A percentile compares a stretch with the other conserved stretches of the same genome.
Evolutionary conservation across 2,888 invertebrate species (phyloP).

Genomic region (Lepidocyrtoides sp.): DNA sequence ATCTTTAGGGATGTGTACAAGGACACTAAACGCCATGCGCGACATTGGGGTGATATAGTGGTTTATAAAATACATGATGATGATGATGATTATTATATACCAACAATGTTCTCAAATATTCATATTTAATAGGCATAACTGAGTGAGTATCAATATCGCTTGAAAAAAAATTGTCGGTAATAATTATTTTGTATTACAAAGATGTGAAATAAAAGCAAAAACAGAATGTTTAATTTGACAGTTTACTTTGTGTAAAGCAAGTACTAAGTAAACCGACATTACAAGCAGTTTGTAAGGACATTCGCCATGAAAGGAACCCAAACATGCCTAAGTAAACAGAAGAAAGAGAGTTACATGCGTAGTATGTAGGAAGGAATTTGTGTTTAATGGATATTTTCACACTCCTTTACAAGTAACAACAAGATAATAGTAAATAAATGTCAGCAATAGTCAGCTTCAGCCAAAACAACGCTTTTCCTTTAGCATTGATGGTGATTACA

Average conservation of each 20-base stretch:
- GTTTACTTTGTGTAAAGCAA: constrained; percentile 27
- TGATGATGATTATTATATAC: not conserved
- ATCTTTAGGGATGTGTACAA: not conserved
- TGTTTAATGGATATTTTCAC: constrained; percentile 68
- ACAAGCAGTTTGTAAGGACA: not conserved
- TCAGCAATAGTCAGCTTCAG: not conserved
- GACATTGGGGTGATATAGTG: not conserved
- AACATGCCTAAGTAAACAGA: constrained; percentile 16
- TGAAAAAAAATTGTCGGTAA: not conserved
- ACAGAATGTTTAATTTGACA: constrained; percentile 50
- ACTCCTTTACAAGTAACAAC: constrained; percentile 58
- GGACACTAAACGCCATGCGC: constrained; percentile 6
- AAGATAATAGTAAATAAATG: not conserved
- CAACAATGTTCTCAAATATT: not conserved
- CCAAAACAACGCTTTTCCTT: no score
- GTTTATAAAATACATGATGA: no score
- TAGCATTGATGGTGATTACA: no score
- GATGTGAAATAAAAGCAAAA: not conserved
- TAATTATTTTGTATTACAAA: not conserved
- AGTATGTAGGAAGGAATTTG: constrained; percentile 28
- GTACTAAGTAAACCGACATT: not conserved
- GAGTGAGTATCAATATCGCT: not conserved
- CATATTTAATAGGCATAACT: not conserved
- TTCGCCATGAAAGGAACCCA: not conserved
- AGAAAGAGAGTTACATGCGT: not conserved